Evolutionary conservation across 1,140 invertebrate species (phyloP).

Genomic region (Drosophila yakuba): DNA sequence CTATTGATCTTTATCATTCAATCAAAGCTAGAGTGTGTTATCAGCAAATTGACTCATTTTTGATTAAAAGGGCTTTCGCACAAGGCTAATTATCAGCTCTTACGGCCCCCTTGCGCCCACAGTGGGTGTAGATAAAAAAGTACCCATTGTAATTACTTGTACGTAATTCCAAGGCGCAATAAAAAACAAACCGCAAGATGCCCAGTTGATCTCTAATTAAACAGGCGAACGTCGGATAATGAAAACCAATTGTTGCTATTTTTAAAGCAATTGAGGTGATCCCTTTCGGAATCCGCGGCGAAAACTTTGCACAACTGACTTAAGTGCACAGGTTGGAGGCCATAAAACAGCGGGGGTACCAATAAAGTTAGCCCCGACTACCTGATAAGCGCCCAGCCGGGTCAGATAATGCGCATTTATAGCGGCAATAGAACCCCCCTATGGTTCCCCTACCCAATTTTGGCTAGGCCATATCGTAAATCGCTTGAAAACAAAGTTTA

Average conservation of each 20-base stretch:
- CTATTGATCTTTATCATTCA: background rate
- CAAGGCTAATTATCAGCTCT: constrained; percentile 43
- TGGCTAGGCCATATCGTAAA: constrained; percentile 50
- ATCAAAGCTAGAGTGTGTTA: constrained; percentile 17
- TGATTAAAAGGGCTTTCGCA: constrained; percentile 17
- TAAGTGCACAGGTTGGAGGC: constrained; percentile 53
- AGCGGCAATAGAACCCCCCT: constrained; percentile 27
- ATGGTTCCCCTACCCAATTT: constrained; percentile 1
- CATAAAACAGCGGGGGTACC: constrained; percentile 33
- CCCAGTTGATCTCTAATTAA: constrained; percentile 53
- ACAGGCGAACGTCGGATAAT: constrained; percentile 50
- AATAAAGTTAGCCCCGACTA: constrained; percentile 51
- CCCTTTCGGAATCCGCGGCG: constrained; percentile 5
- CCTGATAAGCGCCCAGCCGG: constrained; percentile 48
- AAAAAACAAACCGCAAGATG: constrained; percentile 35
- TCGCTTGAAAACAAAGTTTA: constrained; percentile 35
- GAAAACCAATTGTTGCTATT: constrained; percentile 73
- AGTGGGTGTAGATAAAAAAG: constrained; percentile 38
- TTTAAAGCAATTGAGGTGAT: constrained; percentile 67
- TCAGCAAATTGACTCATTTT: constrained; percentile 13
- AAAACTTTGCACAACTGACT: constrained; percentile 57
- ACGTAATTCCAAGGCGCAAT: constrained; percentile 66
- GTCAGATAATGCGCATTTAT: constrained; percentile 63
- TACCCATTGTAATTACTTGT: constrained; percentile 42
- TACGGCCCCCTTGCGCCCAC: constrained; percentile 9